phyloP scores from a whole-genome alignment of 2,113 vertebrate genomes.

The Lynx canadensis region DNA sequence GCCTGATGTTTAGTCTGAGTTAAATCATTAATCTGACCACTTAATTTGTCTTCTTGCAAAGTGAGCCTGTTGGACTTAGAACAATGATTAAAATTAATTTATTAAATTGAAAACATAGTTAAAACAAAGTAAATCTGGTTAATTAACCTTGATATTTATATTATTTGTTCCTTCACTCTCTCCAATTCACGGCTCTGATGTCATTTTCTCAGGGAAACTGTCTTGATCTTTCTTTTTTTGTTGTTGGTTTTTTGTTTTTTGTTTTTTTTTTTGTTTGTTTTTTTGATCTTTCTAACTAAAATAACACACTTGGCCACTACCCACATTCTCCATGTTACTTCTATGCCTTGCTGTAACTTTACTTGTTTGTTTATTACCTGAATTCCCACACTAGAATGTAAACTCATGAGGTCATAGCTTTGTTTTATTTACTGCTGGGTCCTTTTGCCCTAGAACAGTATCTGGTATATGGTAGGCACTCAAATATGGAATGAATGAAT shows the following conservation, averaged over 20 bases:
- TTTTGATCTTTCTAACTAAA: neutral
- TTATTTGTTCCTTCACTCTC: neutral
- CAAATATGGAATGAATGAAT: neutral
- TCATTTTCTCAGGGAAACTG: neutral
- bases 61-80: neutral
- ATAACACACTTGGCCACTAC: rapidly evolving
- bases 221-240: neutral
- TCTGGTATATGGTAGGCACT: neutral
- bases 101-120: neutral
- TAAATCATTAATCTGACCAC: neutral
- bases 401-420: neutral
- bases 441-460: neutral
- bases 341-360: neutral
- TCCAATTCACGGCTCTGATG: neutral
- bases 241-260: no score
- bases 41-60: neutral
- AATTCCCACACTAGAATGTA: neutral
- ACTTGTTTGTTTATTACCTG: neutral
- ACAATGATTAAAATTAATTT: neutral
- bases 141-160: neutral
- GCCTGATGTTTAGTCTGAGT: neutral
- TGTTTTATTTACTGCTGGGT: neutral
- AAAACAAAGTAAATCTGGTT: neutral
- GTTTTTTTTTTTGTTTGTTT: no score
- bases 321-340: neutral